Evolutionary conservation across 2,113 vertebrate species (phyloP), one percentile per base, ranked within the genome.

Genomic region (Alethe castanea): DNA sequence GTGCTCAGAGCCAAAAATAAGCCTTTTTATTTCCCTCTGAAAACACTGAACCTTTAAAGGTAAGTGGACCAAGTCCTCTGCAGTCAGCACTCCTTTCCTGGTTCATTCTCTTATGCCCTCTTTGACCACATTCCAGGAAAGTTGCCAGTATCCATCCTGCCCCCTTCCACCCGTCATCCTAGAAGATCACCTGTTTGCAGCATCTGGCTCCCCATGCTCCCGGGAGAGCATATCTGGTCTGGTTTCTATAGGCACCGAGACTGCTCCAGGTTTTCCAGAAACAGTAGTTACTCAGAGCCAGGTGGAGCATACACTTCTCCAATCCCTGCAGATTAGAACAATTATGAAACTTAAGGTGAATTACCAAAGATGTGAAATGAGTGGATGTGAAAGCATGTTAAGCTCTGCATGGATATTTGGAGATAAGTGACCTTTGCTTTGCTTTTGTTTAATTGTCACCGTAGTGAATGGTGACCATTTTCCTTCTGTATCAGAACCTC

Each of bases 321-420:
- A 80, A 44, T 57, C 8, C 59, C 64, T 73, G 54, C 20, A 56
- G 52, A 72, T 71, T 50, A 89, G n/a, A 73, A 88, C 40, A 23
- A 45, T 78, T 33, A 45, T 33, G 22, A 79, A 81, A 88, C 13
- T 90, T 44, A 78, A 86, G 42, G 23, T 73, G 77, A 90, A 88
- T 91, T 74, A 91, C 24, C 31, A 60, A 88, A 95, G 29, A 64
- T 29, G 52, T 67, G 72, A 94, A 91, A 94, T n/a, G 36, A 88
- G 56, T 44, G 31, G 65, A 52, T 1, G 8, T 40, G 31, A 88
- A 86, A 86, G 52, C 33, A 86, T 19, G 22, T 22, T 66, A 77
- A 90, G 33, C 13, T 52, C 20, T 38, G 14, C 18, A 16, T 26
- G 44, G 60, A 86, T 42, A 48, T 64, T 36, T 3, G 3, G 44